A percentile compares a stretch with the other conserved stretches of the same genome.
Conservation (phyloP, 2,113 vertebrate species). For the Oceanodroma tethys region DNA sequence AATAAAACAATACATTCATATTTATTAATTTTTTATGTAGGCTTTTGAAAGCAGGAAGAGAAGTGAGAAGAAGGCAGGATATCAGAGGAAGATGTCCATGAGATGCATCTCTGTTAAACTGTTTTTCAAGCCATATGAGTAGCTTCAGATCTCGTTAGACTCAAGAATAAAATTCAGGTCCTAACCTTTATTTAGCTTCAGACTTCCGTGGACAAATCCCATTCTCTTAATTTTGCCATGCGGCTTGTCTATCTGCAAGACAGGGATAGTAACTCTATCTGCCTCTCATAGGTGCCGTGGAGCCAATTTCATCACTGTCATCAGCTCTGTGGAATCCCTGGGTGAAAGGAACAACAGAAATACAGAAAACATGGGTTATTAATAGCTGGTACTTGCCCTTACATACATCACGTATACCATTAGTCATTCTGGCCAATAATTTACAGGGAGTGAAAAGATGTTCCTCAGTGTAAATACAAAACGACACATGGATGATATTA, state of each 20-base stretch:
- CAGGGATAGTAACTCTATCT: not conserved
- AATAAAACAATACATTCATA: slow-evolving; percentile 37
- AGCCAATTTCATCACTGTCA: slow-evolving; percentile 40
- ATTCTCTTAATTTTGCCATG: not conserved
- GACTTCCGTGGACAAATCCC: not conserved
- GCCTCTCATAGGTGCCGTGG: not conserved
- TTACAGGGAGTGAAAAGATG: not conserved
- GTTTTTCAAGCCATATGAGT: not conserved
- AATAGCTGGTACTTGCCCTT: slow-evolving; percentile 40
- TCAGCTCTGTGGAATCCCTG: slow-evolving; percentile 35
- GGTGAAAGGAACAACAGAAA: slow-evolving; percentile 34
- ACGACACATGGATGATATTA: not conserved
- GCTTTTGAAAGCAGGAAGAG: slow-evolving; percentile 20
- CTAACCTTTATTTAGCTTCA: not conserved
- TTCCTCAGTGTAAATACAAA: not conserved
- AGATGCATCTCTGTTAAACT: not conserved
- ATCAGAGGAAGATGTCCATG: not conserved
- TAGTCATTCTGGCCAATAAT: slow-evolving; percentile 36
- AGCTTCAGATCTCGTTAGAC: not conserved
- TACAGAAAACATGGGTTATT: slow-evolving; percentile 37
- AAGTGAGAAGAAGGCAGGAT: not conserved
- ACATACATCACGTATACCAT: slow-evolving; percentile 6
- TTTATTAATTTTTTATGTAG: slow-evolving; percentile 38
- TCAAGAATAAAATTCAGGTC: not conserved
- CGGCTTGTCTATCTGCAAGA: not conserved